Base-by-base conservation (phyloP, 2,113 vertebrate genomes). In the Panthera tigris region DNA sequence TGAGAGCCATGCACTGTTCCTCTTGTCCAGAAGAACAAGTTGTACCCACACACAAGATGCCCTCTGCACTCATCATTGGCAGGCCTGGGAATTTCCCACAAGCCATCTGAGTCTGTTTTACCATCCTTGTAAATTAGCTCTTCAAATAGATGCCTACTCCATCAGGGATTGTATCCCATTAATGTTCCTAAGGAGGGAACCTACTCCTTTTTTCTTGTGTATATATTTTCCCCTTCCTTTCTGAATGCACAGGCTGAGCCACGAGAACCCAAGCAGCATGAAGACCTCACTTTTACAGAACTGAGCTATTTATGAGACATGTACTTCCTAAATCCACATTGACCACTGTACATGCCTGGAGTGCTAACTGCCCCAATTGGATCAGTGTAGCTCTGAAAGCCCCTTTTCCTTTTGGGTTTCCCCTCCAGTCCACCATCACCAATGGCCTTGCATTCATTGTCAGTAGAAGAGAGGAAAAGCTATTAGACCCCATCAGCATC, bases 51-150 rank as follows among this genome's bases (percentile, higher is more conserved):
- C 61, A 95, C 57, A 89, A 41, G 33, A 69, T 74, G 31, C 76
- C 93, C 63, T 97, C 96, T 36, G 29, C 95, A 71, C 6, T 1
- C 68, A 66, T 83, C 48, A 3, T 21, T 96, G 91, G 85, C 96
- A 93, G 61, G 50, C 52, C 81, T 79, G 66, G 78, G 88, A 85
- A 74, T 88, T 97, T 97, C 96, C 85, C 94, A 97, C 63, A 97
- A 93, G 83, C 73, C 94, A 73, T n/a, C 63, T 95, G 82, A 55
- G n/a, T 66, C 68, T 95, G 21, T 81, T 94, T 78, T 94, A 18
- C 84, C 9, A 1, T 68, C 78, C 68, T 85, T n/a, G 19, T 93
- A 92, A 78, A 78, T 92, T 74, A 68, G 92, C 65, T 66, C 55
- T 94, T 82, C 63, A 71, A 95, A 69, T 18, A 83, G 45, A 65